A percentile compares a stretch with the other conserved stretches of the same genome.
phyloP scores from a whole-genome alignment of 1,140 invertebrate genomes.

The Centruroides sculpturatus region DNA sequence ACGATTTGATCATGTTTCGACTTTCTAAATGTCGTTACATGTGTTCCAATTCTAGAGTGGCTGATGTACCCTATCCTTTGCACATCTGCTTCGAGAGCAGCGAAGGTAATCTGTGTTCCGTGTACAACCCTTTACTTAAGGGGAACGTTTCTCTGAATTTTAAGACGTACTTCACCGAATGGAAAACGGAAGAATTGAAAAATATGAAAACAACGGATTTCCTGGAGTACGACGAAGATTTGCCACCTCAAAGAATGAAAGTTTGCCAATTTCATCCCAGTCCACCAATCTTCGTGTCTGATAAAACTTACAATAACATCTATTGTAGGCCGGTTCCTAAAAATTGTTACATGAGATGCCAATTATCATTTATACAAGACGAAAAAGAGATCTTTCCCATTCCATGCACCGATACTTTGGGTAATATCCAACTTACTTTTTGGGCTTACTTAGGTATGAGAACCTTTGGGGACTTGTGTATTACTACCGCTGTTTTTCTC shows the following conservation, averaged over 20 bases:
- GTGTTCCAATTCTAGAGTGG: constrained; percentile 3
- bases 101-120: constrained; percentile 10
- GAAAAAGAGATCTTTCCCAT: constrained; percentile 7
- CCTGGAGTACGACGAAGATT: background rate
- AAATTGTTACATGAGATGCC: constrained; percentile 16
- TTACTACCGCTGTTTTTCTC: constrained; percentile 14
- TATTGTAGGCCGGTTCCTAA: constrained; percentile 15
- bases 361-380: constrained; percentile 8
- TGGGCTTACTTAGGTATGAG: constrained; percentile 16
- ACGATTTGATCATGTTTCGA: constrained; percentile 15
- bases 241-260: background rate
- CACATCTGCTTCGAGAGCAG: constrained; percentile 18
- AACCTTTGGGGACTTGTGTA: constrained; percentile 14
- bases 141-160: constrained; percentile 14
- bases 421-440: constrained; percentile 17
- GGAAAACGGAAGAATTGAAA: constrained; percentile 12
- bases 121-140: constrained; percentile 6
- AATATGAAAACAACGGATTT: background rate
- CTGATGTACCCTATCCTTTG: constrained; percentile 13
- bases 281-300: constrained; percentile 12
- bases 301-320: constrained; percentile 14
- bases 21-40: constrained; percentile 17
- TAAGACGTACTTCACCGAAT: constrained; percentile 15
- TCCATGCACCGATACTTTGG: constrained; percentile 14
- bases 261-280: constrained; percentile 16